Conservation (phyloP, 2,888 invertebrate genomes). For the Chrysodeixis includens region DNA sequence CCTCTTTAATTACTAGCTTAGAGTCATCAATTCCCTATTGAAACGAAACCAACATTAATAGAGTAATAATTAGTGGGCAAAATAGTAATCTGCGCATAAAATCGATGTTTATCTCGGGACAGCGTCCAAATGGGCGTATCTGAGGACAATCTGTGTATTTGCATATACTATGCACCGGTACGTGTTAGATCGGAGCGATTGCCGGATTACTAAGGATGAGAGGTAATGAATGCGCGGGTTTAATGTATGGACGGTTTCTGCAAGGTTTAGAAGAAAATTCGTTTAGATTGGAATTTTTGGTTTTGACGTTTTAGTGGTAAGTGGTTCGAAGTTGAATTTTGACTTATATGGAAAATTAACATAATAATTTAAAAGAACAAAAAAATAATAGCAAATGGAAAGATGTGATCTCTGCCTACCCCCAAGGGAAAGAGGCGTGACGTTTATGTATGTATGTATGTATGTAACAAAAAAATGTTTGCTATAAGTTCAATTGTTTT, state of each 20-base stretch:
- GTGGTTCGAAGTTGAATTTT: not conserved
- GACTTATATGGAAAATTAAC: not conserved
- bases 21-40: constrained; percentile 29
- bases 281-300: not conserved
- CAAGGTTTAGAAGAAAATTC: not conserved
- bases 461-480: too few species aligned
- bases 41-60: constrained; percentile 52
- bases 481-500: too few species aligned
- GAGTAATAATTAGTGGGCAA: constrained; percentile 67
- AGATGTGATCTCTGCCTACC: too few species aligned
- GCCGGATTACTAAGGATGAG: constrained; percentile 49
- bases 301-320: not conserved
- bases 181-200: constrained; percentile 57
- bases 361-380: too few species aligned
- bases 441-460: too few species aligned
- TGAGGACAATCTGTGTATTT: constrained; percentile 64
- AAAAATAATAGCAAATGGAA: too few species aligned
- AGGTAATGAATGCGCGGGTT: constrained; percentile 44
- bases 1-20: constrained; percentile 16
- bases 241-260: constrained; percentile 5
- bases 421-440: too few species aligned
- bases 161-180: constrained; percentile 68
- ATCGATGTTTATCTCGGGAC: constrained; percentile 49
- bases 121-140: constrained; percentile 66
- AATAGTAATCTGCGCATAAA: constrained; percentile 59